Evolutionary conservation across 2,888 invertebrate genomes (phyloP), one percentile per base, ranked within the genome.

Genomic region (Bellardia bayeri): DNA sequence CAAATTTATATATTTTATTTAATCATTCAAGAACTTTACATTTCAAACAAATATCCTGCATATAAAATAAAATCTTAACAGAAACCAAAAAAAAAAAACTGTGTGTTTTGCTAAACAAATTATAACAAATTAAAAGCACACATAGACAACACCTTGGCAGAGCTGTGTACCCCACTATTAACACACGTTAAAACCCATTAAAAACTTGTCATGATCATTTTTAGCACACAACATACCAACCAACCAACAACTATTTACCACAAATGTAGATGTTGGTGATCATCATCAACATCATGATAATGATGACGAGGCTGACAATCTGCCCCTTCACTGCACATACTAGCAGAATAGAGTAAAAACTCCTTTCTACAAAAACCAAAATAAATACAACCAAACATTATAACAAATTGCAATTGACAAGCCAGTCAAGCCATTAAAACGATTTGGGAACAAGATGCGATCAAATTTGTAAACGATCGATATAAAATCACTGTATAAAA

Each of bases 381-480:
- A 79, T 56, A 54, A 33, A 68, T 37, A 49, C 71, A 78, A 58
- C 49, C 42, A 72, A 82, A 84, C 87, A 69, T 87, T 87, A 91
- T 91, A 92, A 92, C 92, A 92, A 92, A 92, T 92, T 92, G 91
- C 92, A 92, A 92, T 92, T 92, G 92, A 92, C 92, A 92, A 92
- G 89, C 89, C 86, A 91, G 90, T 90, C 91, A 90, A 83, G 88
- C 85, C 87, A 89, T 89, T 89, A 89, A 90, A 90, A 88, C 89
- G 89, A 88, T 90, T 89, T 89, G 89, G 88, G 85, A 89, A 92
- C 91, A 90, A 91, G 92, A 92, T 92, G 91, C 91, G 90, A 92
- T 92, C 90, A 90, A 91, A 92, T 92, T 92, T 91, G 90, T 91
- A 90, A 90, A 89, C 90, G 90, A 91, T 90, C 90, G 90, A 90